These are phyloP conservation scores for Cavia aperea DNA, from an alignment of 2,113 vertebrate genomes.

Conservation along the genomic window DNA sequence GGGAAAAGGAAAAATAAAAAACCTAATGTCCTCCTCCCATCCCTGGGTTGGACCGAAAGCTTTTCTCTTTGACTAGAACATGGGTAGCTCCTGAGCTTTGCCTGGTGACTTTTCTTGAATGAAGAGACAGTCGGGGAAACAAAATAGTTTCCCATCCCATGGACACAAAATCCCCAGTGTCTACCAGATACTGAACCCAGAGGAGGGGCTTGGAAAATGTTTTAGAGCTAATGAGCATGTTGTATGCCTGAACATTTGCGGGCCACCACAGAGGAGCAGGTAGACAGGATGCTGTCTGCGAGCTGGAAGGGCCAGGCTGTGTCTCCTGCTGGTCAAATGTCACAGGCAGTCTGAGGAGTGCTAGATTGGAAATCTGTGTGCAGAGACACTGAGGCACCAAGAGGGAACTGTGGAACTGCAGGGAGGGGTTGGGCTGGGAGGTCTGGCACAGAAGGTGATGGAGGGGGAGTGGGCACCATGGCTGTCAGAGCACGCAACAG, in stretches of 20 bases:
- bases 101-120: background rate
- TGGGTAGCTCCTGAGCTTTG: background rate
- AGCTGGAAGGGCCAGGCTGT: background rate
- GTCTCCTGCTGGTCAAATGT: background rate
- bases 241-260: background rate
- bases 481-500: background rate
- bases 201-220: background rate
- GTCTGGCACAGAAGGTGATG: background rate
- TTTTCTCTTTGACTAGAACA: background rate
- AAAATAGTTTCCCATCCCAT: background rate
- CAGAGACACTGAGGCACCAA: background rate
- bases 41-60: background rate
- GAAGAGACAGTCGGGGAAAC: background rate
- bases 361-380: background rate
- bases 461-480: background rate
- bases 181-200: background rate
- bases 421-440: background rate
- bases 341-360: background rate
- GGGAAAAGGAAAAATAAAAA: background rate
- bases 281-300: background rate
- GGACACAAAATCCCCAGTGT: background rate
- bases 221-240: background rate
- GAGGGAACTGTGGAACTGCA: rapidly evolving
- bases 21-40: background rate
- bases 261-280: background rate